Base-by-base conservation (phyloP, 2,113 vertebrate genomes). In the Ophiodon elongatus region DNA sequence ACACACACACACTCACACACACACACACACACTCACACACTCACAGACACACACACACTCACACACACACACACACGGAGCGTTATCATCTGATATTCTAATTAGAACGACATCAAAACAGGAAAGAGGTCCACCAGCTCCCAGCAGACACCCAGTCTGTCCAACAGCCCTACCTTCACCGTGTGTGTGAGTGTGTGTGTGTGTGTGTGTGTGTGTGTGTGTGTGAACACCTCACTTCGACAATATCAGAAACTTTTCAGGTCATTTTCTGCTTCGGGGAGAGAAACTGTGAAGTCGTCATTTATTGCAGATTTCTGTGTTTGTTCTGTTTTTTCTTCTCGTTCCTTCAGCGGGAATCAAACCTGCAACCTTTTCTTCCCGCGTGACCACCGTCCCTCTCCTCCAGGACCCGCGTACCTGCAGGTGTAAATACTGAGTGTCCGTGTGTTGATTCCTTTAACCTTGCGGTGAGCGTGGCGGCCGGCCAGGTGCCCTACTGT, bases 41-140 rank as follows among this genome's bases (percentile, higher is more conserved):
- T 72, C 68, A 75, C 71, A 60, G 75, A 65, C 80, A 72, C 80
- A 81, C 39, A 67, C 57, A 71, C 76, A 70, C 66, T 70, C 77
- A 79, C 78, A 73, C 82, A 79, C 67, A 83, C 59, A 60, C 70
- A 0, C 37, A 11, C 37, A 71, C 68, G 14, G 9, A 65, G 14
- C 0, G 71, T 66, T 64, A 83, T 69, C 74, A 41, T 89, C 84
- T 83, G 78, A 89, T 92, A 83, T 93, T 91, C 85, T 91, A 92
- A 91, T 93, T 91, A 92, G 85, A 33, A 78, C 79, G 43, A 91
- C 89, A 89, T 93, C 91, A 93, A 92, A 93, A 87, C 86, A 6
- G 79, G 83, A 93, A 91, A 87, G 80, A 85, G 85, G 92, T 91
- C 89, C 86, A 67, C 54, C 29, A 10, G 56, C n/a, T 92, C 92